phyloP scores from a whole-genome alignment of 2,888 invertebrate species.

The Clusia tigrina region DNA sequence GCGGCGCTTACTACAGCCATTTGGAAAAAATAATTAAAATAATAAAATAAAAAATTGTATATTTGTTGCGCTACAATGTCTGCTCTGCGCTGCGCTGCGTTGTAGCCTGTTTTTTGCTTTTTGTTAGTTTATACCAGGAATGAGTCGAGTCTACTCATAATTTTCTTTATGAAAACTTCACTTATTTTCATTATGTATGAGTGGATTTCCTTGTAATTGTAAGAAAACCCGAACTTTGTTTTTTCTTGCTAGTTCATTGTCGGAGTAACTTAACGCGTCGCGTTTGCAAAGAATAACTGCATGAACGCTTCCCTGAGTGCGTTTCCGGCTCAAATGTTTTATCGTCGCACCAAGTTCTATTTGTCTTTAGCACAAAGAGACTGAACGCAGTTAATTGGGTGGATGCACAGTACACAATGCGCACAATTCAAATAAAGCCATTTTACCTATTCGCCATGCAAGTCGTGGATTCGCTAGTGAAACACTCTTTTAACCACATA shows the following conservation, averaged over 20 bases:
- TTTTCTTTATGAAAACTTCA: background rate
- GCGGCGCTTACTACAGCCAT: too few species aligned
- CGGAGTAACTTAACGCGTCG: background rate
- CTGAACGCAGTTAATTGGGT: constrained; percentile 22
- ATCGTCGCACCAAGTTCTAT: background rate
- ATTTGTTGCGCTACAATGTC: too few species aligned
- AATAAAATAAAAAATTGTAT: too few species aligned
- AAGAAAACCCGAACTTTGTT: background rate
- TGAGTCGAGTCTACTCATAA: too few species aligned
- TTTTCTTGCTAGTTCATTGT: background rate
- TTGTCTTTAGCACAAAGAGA: constrained; percentile 10
- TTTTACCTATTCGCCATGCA: too few species aligned
- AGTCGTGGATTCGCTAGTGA: too few species aligned
- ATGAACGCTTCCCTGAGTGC: constrained; percentile 8
- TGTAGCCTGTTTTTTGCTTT: too few species aligned
- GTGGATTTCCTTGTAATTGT: background rate
- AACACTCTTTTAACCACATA: too few species aligned
- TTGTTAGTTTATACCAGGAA: too few species aligned
- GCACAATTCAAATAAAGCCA: background rate
- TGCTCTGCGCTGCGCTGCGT: too few species aligned
- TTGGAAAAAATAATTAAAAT: too few species aligned
- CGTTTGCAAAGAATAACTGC: background rate
- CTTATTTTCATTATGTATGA: too few species aligned
- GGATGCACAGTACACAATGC: constrained; percentile 21
- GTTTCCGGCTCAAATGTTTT: background rate